These are phyloP conservation scores for Calameuta idolon DNA, from an alignment of 2,888 invertebrate genomes.

Conservation along the genomic window DNA sequence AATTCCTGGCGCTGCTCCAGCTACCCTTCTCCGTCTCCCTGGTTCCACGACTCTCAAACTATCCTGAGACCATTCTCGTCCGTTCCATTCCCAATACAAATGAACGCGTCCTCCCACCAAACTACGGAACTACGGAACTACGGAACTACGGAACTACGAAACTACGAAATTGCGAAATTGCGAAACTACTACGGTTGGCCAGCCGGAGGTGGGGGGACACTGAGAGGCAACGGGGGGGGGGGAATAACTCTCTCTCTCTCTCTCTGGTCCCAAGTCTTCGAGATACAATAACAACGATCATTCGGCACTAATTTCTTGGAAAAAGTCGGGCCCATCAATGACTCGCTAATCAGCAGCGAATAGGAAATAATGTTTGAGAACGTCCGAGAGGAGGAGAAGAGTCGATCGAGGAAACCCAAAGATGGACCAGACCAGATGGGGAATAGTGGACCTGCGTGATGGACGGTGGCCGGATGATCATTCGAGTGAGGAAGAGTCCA, in stretches of 20 bases:
- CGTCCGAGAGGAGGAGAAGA: no score
- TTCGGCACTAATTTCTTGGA: no score
- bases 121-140: constrained; percentile 45
- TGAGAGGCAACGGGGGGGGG: no score
- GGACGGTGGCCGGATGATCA: background rate
- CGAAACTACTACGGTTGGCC: constrained; percentile 8
- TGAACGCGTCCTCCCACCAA: constrained; percentile 37
- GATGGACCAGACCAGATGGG: no score
- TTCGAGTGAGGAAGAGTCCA: background rate
- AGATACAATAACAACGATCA: no score
- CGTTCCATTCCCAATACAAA: constrained; percentile 50
- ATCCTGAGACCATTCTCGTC: constrained; percentile 42
- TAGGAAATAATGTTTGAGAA: no score
- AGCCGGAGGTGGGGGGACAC: no score
- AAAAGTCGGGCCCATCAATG: no score
- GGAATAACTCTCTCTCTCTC: no score
- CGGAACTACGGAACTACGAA: constrained; percentile 45
- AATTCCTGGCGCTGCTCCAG: constrained; percentile 60
- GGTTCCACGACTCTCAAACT: constrained; percentile 20
- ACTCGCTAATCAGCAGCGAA: no score
- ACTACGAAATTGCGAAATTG: constrained; percentile 28
- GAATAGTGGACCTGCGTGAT: background rate
- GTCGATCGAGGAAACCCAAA: no score
- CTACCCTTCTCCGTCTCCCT: constrained; percentile 33
- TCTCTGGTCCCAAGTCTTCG: no score